Evolutionary conservation across 2,888 invertebrate genomes (phyloP).

Genomic region (Dione juno): DNA sequence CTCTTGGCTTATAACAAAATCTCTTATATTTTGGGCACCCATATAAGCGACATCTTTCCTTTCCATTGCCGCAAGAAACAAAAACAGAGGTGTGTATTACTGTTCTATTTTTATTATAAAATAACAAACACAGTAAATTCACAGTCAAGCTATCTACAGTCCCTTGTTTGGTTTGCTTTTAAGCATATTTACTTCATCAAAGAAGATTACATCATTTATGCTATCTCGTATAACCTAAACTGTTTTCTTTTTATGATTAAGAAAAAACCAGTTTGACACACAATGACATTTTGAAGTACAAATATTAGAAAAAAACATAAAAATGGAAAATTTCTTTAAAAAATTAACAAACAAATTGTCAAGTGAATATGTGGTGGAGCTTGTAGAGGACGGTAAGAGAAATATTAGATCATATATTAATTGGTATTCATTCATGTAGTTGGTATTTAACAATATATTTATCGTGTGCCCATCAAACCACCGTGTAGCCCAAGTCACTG

Average conservation of each 20-base stretch:
- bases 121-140: not conserved
- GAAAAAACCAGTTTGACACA: constrained; percentile 5
- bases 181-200: not conserved
- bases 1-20: too few relatives aligned
- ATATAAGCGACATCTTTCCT: constrained; percentile 7
- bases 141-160: not conserved
- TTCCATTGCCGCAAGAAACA: constrained; percentile 2
- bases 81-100: constrained; percentile 11
- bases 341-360: constrained; percentile 58
- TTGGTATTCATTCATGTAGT: not conserved
- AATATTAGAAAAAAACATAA: constrained; percentile 11
- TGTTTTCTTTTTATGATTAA: not conserved
- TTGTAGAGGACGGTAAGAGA: constrained; percentile 55
- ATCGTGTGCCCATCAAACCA: not conserved
- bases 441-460: not conserved
- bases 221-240: not conserved
- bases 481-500: too few relatives aligned
- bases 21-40: too few relatives aligned
- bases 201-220: not conserved
- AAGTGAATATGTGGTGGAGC: constrained; percentile 55
- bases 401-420: not conserved
- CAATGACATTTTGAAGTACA: not conserved
- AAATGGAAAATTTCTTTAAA: constrained; percentile 64
- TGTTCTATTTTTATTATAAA: constrained; percentile 18
- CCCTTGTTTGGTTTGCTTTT: not conserved